phyloP scores from a whole-genome alignment of 2,888 invertebrate genomes.

The Psylliodes chrysocephalus region DNA sequence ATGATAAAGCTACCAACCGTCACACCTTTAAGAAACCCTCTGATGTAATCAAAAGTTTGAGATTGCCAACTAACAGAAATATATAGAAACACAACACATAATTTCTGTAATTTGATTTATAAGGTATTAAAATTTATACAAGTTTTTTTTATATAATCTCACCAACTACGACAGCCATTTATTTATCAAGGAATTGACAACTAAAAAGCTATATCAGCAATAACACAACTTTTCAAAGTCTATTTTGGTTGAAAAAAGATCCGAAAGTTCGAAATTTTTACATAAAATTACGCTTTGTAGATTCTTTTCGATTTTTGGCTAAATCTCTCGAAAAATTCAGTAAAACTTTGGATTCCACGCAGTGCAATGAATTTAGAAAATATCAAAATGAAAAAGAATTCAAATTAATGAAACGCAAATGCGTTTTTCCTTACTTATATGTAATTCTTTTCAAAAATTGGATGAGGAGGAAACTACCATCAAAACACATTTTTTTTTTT shows the following conservation, averaged over 20 bases:
- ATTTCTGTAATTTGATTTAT: constrained; percentile 8
- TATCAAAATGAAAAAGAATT: too few species aligned
- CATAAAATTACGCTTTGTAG: neutral
- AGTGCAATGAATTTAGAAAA: neutral
- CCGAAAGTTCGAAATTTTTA: neutral
- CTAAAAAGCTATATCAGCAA: neutral
- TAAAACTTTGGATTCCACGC: neutral
- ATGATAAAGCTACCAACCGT: too few species aligned
- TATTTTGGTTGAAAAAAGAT: neutral
- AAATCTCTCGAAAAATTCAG: constrained; percentile 2
- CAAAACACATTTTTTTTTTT: too few species aligned
- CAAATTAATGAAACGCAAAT: too few species aligned
- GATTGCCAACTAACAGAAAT: too few species aligned
- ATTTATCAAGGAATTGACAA: neutral
- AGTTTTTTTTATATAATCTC: constrained; percentile 12
- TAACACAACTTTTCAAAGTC: neutral
- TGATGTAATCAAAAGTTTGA: too few species aligned
- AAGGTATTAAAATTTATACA: constrained; percentile 5
- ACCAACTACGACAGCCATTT: constrained; percentile 7
- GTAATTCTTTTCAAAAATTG: too few species aligned
- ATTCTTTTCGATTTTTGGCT: neutral
- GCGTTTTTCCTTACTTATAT: too few species aligned
- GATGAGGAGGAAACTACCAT: too few species aligned
- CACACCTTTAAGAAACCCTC: too few species aligned
- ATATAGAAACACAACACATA: constrained; percentile 1